Percentiles rank a stretch among this genome's conserved stretches.
Conservation (phyloP, 2,888 invertebrate species). For the Tortricodes alternella region DNA sequence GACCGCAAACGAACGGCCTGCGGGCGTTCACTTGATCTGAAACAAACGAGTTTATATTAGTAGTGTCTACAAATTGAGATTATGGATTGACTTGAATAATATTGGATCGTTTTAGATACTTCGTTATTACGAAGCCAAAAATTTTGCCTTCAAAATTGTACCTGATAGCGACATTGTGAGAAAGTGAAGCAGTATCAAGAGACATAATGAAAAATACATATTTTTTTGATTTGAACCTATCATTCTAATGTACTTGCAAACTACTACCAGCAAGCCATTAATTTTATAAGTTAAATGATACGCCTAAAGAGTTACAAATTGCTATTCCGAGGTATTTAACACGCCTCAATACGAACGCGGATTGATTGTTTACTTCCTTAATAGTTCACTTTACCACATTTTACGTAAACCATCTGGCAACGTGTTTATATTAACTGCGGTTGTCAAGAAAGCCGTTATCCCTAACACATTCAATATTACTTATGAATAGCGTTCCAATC, state of each 20-base stretch:
- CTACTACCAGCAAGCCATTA: too few species aligned
- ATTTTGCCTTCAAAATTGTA: too few species aligned
- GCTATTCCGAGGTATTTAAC: too few species aligned
- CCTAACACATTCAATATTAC: conserved; percentile 11
- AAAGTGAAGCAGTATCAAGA: too few species aligned
- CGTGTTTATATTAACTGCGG: conserved; percentile 13
- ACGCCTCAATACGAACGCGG: background rate
- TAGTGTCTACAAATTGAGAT: conserved; percentile 5
- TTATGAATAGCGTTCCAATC: conserved; percentile 21
- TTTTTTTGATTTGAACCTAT: too few species aligned
- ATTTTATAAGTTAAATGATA: too few species aligned
- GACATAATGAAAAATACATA: too few species aligned
- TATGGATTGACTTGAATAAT: background rate
- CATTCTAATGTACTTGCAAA: too few species aligned
- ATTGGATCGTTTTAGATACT: too few species aligned
- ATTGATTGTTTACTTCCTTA: background rate
- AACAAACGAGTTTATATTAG: conserved; percentile 45
- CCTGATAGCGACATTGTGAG: too few species aligned
- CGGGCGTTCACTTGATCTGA: conserved; percentile 66
- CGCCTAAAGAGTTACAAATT: too few species aligned
- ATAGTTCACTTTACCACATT: background rate
- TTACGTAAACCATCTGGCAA: background rate
- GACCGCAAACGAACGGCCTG: conserved; percentile 59
- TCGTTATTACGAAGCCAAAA: too few species aligned
- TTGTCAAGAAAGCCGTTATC: conserved; percentile 14